Percentiles rank a stretch among this genome's conserved stretches.
Evolutionary conservation across 2,797 vertebrate species (phyloP).

Genomic region (Propithecus perrieri): DNA sequence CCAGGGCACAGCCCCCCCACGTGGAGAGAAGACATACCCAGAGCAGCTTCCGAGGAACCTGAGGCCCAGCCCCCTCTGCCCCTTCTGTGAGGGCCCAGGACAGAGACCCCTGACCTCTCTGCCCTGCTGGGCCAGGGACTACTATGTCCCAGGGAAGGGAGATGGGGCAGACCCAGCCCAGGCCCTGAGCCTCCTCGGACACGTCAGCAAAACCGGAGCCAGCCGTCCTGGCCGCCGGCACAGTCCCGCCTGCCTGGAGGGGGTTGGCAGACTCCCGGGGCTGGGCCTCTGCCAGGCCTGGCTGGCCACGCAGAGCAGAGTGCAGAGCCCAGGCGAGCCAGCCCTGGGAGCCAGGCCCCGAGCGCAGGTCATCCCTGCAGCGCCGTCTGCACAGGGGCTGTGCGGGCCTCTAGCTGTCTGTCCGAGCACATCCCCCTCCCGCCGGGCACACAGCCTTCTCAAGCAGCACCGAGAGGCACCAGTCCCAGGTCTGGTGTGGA

Average conservation of each 20-base stretch:
- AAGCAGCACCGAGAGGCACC: neutral
- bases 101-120: neutral
- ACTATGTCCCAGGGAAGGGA: conserved; percentile 19
- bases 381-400: neutral
- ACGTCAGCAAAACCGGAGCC: conserved; percentile 85
- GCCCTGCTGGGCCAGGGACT: neutral
- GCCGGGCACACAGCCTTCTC: neutral
- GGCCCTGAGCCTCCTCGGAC: conserved; percentile 77
- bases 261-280: conserved; percentile 69
- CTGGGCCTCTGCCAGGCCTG: conserved; percentile 65
- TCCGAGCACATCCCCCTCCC: neutral
- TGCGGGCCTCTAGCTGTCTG: neutral
- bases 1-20: neutral
- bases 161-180: conserved; percentile 36
- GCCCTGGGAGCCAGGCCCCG: neutral
- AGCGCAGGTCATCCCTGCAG: neutral
- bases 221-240: conserved; percentile 76
- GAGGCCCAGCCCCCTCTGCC: neutral
- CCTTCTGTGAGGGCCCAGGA: neutral
- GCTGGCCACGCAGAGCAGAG: neutral
- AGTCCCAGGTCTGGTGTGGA: neutral
- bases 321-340: neutral
- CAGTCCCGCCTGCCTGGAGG: conserved; percentile 65
- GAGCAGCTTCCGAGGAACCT: neutral
- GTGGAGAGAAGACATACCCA: neutral